A percentile compares a stretch with the other conserved stretches of the same genome.
Conservation (phyloP, 1,140 invertebrate genomes). For the Battus philenor region DNA sequence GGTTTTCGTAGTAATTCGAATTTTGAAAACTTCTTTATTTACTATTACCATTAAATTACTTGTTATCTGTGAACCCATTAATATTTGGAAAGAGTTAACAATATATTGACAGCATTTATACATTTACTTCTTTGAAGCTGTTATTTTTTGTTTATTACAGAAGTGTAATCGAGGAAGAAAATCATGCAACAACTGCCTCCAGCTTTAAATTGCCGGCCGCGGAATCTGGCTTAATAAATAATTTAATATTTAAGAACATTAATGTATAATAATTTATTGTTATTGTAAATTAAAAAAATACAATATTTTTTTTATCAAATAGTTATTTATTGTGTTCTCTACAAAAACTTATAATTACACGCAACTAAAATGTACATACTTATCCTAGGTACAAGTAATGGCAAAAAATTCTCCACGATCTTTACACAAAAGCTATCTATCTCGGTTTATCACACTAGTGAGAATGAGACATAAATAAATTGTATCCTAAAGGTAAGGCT, state of each 20-base stretch:
- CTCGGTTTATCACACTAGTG: constrained; percentile 41
- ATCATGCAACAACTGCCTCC: constrained; percentile 26
- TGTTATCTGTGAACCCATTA: no score
- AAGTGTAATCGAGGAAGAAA: constrained; percentile 40
- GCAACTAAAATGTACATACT: constrained; percentile 71
- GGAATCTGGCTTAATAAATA: constrained; percentile 15
- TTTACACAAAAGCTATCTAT: constrained; percentile 29
- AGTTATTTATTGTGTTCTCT: constrained; percentile 60
- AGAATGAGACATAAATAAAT: constrained; percentile 52
- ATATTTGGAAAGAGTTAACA: no score
- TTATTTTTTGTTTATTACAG: constrained; percentile 31
- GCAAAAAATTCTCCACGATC: constrained; percentile 55
- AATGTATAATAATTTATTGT: constrained; percentile 22
- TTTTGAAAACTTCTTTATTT: no score
- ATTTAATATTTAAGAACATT: constrained; percentile 36
- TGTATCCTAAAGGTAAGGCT: constrained; percentile 54
- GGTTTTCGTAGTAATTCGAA: no score
- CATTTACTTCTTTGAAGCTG: no score
- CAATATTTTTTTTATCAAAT: constrained; percentile 22
- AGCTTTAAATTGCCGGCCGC: constrained; percentile 29
- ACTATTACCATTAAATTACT: no score
- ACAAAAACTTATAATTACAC: constrained; percentile 63
- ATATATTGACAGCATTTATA: no score
- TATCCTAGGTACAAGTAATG: constrained; percentile 70
- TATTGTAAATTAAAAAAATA: constrained; percentile 16